phyloP scores from a whole-genome alignment of 1,140 invertebrate species.

The Mizuhopecten yessoensis region DNA sequence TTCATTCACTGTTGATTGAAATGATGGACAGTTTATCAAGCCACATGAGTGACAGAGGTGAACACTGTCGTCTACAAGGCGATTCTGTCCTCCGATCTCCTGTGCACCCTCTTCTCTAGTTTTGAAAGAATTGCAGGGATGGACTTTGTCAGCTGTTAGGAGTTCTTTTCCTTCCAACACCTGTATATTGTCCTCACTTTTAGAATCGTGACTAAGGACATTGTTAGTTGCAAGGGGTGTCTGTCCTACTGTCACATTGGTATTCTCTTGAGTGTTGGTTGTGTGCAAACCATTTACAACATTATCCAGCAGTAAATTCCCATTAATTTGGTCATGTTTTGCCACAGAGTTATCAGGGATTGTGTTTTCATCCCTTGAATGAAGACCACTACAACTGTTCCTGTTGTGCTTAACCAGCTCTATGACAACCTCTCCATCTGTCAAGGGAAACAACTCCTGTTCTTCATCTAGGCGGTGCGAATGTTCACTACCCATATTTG shows the following conservation, averaged over 20 bases:
- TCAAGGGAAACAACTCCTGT: constrained; percentile 15
- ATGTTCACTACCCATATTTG: background rate
- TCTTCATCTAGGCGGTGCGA: background rate
- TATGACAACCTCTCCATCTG: background rate
- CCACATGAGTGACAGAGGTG: constrained; percentile 8
- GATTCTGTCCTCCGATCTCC: background rate
- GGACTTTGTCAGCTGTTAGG: background rate
- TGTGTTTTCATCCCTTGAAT: background rate
- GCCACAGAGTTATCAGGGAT: background rate
- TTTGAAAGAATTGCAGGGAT: background rate
- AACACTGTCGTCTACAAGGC: background rate
- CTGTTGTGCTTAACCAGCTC: background rate
- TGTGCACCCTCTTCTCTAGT: background rate
- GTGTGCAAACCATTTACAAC: background rate
- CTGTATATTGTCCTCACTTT: background rate
- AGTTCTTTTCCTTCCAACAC: background rate
- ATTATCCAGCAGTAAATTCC: background rate
- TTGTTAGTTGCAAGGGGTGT: no score
- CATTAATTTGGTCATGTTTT: background rate
- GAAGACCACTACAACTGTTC: background rate
- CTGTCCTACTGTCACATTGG: no score
- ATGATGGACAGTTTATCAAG: background rate
- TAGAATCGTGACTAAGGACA: no score
- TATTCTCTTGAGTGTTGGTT: no score
- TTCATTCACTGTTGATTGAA: background rate